These are phyloP conservation scores for Aphrophora alni DNA, from an alignment of 2,888 invertebrate species.

Conservation along the genomic window DNA sequence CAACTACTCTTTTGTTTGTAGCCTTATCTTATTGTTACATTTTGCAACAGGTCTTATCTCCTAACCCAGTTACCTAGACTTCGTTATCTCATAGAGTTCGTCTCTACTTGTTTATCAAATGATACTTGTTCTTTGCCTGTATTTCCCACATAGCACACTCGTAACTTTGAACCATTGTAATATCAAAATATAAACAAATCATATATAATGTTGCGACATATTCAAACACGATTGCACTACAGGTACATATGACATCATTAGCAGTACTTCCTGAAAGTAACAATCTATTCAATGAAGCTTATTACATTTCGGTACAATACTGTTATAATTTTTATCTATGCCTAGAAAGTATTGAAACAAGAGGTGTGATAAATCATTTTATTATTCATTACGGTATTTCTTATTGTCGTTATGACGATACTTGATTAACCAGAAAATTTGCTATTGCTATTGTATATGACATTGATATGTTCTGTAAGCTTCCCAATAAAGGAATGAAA, in stretches of 20 bases:
- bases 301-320: too few relatives aligned
- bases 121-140: neutral
- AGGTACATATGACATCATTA: neutral
- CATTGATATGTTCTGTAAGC: too few relatives aligned
- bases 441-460: too few relatives aligned
- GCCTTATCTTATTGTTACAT: neutral
- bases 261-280: neutral
- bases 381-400: too few relatives aligned
- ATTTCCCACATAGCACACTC: neutral
- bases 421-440: too few relatives aligned
- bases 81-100: neutral
- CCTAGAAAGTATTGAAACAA: too few relatives aligned
- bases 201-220: neutral
- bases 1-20: neutral
- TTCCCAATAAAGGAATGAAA: too few relatives aligned
- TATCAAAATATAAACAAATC: neutral
- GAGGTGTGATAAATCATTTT: too few relatives aligned
- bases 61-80: neutral
- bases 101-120: neutral
- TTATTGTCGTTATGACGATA: too few relatives aligned
- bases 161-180: neutral
- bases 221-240: neutral
- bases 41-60: neutral
- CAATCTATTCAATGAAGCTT: neutral
- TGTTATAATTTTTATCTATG: too few relatives aligned